phyloP scores from a whole-genome alignment of 35 echinoderm and acorn worm genomes.

The Apostichopus japonicus region DNA sequence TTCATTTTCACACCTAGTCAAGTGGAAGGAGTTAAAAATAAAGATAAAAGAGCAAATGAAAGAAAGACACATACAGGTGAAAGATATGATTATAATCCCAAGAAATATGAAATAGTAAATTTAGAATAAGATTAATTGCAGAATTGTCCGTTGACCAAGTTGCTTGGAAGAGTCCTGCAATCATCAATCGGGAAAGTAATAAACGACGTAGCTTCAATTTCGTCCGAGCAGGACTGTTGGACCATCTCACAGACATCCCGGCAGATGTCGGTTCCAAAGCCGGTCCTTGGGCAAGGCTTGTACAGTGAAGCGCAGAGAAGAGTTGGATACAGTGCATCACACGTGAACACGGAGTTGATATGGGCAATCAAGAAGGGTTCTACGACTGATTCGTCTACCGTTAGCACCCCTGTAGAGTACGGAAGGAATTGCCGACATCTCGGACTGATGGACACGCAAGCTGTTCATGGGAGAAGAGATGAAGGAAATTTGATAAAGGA shows the following conservation, averaged over 20 bases:
- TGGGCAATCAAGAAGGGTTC: not conserved
- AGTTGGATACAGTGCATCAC: not conserved
- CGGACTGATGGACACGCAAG: not conserved
- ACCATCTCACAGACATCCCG: not conserved
- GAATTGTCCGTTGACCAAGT: not conserved
- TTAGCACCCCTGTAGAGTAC: not conserved
- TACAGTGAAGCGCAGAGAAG: not conserved
- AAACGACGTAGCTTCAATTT: too few relatives aligned
- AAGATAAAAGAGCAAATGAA: not conserved
- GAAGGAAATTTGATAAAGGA: too few relatives aligned
- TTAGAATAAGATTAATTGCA: not conserved
- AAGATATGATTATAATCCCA: too few relatives aligned
- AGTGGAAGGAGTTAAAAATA: not conserved
- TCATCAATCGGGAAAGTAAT: not conserved
- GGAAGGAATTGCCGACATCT: not conserved
- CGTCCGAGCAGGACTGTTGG: not conserved
- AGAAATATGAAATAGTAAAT: not conserved
- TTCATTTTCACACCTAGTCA: too few relatives aligned
- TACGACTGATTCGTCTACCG: not conserved
- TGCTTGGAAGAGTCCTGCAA: not conserved
- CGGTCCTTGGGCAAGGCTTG: conserved; percentile 11
- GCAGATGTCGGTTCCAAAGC: not conserved
- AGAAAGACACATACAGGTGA: not conserved
- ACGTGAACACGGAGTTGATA: not conserved
- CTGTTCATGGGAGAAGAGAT: not conserved